A percentile compares a stretch with the other conserved stretches of the same genome.
These are phyloP conservation scores for Agraylea sexmaculata DNA, from an alignment of 1,140 invertebrate genomes.

Conservation along the genomic window DNA sequence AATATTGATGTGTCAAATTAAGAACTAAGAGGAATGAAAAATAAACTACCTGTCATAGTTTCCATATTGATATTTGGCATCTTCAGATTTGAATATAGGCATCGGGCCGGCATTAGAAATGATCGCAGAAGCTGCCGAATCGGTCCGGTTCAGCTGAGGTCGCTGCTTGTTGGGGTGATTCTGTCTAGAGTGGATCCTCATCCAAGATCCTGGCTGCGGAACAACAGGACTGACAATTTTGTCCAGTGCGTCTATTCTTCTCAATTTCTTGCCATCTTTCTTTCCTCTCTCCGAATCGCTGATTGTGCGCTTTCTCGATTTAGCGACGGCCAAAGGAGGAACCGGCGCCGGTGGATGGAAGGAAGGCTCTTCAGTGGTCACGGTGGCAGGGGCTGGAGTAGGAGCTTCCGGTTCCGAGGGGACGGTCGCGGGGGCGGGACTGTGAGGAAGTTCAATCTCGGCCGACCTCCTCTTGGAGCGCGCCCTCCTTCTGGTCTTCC, in stretches of 20 bases:
- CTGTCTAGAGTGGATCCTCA: conserved; percentile 30
- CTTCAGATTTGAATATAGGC: conserved; percentile 62
- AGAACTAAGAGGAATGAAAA: too few species aligned
- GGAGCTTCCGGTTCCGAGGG: not conserved
- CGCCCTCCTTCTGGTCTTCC: conserved; percentile 46
- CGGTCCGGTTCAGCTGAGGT: conserved; percentile 21
- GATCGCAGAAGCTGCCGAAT: conserved; percentile 25
- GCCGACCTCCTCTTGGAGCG: conserved; percentile 46
- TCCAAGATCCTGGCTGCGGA: conserved; percentile 75
- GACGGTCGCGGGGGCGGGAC: conserved; percentile 20
- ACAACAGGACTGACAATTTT: conserved; percentile 89
- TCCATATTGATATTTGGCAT: conserved; percentile 78
- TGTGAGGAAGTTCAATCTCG: conserved; percentile 36
- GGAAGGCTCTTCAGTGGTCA: not conserved
- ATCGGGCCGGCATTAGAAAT: conserved; percentile 37
- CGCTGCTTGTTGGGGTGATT: conserved; percentile 26
- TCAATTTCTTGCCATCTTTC: conserved; percentile 45
- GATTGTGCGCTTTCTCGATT: conserved; percentile 29
- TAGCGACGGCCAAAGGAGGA: too few species aligned
- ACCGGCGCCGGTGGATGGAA: too few species aligned
- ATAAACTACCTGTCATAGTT: conserved; percentile 91
- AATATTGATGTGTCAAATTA: too few species aligned
- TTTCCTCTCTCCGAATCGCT: conserved; percentile 37
- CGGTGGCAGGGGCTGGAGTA: conserved; percentile 6
- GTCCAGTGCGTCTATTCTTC: conserved; percentile 60